Evolutionary conservation across 2,888 invertebrate genomes (phyloP).

Genomic region (Marasmarcha lunaedactyla): DNA sequence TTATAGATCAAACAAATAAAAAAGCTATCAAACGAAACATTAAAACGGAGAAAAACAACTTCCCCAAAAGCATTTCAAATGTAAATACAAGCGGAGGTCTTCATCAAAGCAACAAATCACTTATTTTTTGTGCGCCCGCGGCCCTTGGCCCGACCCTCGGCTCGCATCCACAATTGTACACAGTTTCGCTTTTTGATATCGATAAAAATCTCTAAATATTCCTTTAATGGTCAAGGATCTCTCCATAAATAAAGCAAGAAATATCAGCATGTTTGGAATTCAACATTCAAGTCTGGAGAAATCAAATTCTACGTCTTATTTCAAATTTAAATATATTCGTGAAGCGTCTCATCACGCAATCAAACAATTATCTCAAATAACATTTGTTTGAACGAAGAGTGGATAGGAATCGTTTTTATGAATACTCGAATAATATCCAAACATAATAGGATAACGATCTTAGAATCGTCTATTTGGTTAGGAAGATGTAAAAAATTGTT

Average conservation of each 20-base stretch:
- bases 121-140: conserved; percentile 27
- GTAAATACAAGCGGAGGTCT: conserved; percentile 44
- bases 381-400: too few relatives aligned
- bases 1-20: conserved; percentile 6
- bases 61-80: conserved; percentile 12
- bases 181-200: conserved; percentile 28
- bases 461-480: too few relatives aligned
- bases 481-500: conserved; percentile 10
- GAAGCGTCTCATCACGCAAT: too few relatives aligned
- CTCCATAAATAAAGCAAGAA: too few relatives aligned
- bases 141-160: neutral
- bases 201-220: conserved; percentile 15
- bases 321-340: too few relatives aligned
- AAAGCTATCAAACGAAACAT: conserved; percentile 4
- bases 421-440: too few relatives aligned
- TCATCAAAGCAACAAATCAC: conserved; percentile 51
- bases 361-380: too few relatives aligned
- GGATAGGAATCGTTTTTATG: too few relatives aligned
- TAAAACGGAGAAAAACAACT: conserved; percentile 5
- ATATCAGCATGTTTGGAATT: too few relatives aligned
- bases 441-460: too few relatives aligned
- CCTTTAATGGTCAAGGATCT: neutral
- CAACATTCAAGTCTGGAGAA: too few relatives aligned
- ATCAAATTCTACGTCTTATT: too few relatives aligned
- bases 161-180: conserved; percentile 19